These are phyloP conservation scores for Otocyon megalotis DNA, from an alignment of 2,113 vertebrate species.

Conservation along the genomic window DNA sequence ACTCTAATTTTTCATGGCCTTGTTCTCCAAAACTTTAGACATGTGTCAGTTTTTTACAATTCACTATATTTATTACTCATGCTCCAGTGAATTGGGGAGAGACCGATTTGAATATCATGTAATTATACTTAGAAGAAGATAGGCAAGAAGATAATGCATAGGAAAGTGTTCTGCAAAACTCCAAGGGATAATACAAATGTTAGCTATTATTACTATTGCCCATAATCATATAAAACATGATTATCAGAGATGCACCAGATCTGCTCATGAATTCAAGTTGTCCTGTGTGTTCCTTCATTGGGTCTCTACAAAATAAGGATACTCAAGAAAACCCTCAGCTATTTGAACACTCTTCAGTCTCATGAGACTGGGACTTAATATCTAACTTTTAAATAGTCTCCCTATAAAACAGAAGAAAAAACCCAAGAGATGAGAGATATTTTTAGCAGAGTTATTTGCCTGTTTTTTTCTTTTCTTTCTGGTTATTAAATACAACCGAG, in stretches of 20 bases:
- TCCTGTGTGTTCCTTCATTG: neutral
- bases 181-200: neutral
- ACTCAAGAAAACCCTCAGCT: neutral
- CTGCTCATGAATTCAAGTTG: neutral
- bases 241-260: neutral
- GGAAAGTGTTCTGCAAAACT: neutral
- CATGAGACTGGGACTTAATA: neutral
- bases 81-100: neutral
- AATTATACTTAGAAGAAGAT: neutral
- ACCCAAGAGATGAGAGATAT: neutral
- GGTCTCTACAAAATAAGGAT: neutral
- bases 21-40: neutral
- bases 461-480: conserved; percentile 32
- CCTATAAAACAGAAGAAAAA: conserved; percentile 17
- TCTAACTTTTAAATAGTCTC: conserved; percentile 45
- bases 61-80: neutral
- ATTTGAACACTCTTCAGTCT: conserved; percentile 18
- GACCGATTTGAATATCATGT: neutral
- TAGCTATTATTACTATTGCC: neutral
- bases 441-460: neutral
- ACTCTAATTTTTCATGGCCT: conserved; percentile 24
- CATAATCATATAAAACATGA: neutral
- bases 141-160: neutral
- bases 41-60: conserved; percentile 11
- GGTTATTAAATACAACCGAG: conserved; percentile 36